Evolutionary conservation across 2,888 invertebrate species (phyloP), one percentile per base, ranked within the genome.

Genomic region (Athrips mouffetella): DNA sequence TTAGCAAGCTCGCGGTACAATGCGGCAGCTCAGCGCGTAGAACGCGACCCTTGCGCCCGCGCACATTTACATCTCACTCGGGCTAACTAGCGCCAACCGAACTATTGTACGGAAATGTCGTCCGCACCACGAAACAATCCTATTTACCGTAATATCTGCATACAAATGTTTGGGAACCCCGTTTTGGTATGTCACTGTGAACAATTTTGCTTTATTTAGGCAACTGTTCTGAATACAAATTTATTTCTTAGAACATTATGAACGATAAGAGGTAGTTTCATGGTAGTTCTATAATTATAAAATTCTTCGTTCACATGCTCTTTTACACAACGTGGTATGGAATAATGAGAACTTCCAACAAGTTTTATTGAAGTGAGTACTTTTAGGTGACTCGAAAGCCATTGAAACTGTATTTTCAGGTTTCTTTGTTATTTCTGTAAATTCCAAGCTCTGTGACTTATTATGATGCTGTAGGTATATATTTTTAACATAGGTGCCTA

Each of bases 51-150:
- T 53, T 68, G 73, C 72, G 70, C 68, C 54, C 56, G 68, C 54
- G 49, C 70, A 72, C 73, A 74, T 67, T 77, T 73, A 73, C 76
- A 77, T 76, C 73, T 76, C 63, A 72, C 72, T 78, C 65, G 51
- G 63, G 67, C 69, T 73, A 77, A 80, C 80, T 79, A 77, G 74
- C 67, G 59, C 60, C 64, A 59, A 63, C 71, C 72, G 63, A 73
- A 74, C 81, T 76, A 82, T 84, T 86, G 80, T 83, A 77, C 80
- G 80, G 85, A 85, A 85, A 86, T 85, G 77, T 80, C 73, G 74
- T 55, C 55, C 63, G 63, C 58, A 80, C 70, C 81, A 80, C 81
- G 80, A 80, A 85, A 82, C 82, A 78, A 85, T 85, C 70, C 77
- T 67, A 76, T 75, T 73, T 76, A 80, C 76, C 72, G 74, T 77